A percentile compares a stretch with the other conserved stretches of the same genome.
These are phyloP conservation scores for Frieseomelitta varia DNA, from an alignment of 1,140 invertebrate species.

Conservation along the genomic window DNA sequence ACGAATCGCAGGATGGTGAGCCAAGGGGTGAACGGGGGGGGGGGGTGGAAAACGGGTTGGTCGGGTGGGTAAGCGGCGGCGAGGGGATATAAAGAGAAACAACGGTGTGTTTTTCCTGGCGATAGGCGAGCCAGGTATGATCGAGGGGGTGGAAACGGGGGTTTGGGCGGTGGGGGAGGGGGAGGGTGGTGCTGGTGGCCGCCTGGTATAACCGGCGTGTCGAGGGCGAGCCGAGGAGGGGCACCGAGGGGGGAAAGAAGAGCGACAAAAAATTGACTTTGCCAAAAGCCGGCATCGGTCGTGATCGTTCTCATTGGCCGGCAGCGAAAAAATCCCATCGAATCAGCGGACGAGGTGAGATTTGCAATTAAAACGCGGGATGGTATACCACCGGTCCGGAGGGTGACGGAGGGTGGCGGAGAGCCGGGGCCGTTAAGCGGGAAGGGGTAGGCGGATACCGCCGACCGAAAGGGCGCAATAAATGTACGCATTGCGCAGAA, in stretches of 20 bases:
- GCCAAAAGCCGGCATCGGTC: constrained; percentile 68
- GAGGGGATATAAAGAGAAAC: constrained; percentile 52
- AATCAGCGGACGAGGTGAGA: constrained; percentile 79
- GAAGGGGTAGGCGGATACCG: constrained; percentile 62
- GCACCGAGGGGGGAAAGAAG: constrained; percentile 59
- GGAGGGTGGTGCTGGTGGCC: no score
- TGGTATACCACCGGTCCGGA: constrained; percentile 68
- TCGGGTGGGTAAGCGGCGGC: not conserved
- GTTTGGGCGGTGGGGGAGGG: not conserved
- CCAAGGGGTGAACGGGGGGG: not conserved
- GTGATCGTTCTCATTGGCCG: constrained; percentile 80
- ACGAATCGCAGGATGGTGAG: constrained; percentile 30
- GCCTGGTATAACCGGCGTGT: constrained; percentile 38
- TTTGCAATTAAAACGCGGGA: constrained; percentile 81
- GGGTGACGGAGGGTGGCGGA: constrained; percentile 60
- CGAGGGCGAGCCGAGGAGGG: constrained; percentile 30
- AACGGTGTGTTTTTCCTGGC: constrained; percentile 53
- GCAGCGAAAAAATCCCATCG: constrained; percentile 80
- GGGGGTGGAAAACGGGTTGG: not conserved
- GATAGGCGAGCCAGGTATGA: constrained; percentile 51
- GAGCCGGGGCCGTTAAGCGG: constrained; percentile 40
- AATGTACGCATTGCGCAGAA: constrained; percentile 82
- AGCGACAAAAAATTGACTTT: constrained; percentile 72
- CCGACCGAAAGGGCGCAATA: constrained; percentile 79
- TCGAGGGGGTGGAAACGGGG: constrained; percentile 28